phyloP scores from a whole-genome alignment of 2,888 invertebrate species.

The Glyphotaelius pellucidus region DNA sequence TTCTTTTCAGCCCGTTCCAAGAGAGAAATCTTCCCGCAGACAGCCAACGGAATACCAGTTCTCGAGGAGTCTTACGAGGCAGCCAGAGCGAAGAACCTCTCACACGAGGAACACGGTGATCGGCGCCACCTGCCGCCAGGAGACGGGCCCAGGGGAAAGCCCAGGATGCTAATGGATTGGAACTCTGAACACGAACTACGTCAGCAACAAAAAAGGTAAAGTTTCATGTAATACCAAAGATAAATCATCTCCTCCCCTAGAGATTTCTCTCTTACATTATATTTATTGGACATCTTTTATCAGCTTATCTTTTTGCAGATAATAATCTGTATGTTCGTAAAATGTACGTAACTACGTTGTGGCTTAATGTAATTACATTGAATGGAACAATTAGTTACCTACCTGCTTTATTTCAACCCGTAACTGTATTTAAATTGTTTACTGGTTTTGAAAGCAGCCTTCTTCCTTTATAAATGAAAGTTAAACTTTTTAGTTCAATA shows the following conservation, averaged over 20 bases:
- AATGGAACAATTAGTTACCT: not conserved
- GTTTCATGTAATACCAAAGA: not conserved
- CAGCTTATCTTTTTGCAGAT: no score
- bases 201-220: conserved; percentile 40
- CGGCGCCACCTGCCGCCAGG: not conserved
- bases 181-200: conserved; percentile 8
- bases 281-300: not conserved
- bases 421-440: not conserved
- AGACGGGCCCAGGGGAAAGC: conserved; percentile 12
- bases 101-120: not conserved
- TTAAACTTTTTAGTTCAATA: not conserved
- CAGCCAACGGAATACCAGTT: conserved; percentile 61
- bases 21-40: conserved; percentile 41
- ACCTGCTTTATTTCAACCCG: not conserved
- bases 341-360: no score
- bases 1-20: conserved; percentile 59
- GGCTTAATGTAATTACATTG: no score
- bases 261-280: not conserved
- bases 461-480: not conserved
- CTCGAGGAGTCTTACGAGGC: conserved; percentile 59
- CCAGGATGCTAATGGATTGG: conserved; percentile 51
- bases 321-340: no score
- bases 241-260: not conserved
- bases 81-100: conserved; percentile 51
- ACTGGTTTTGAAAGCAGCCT: not conserved